Percentiles rank a stretch among this genome's conserved stretches.
These are phyloP conservation scores for Macroteleia sp. DNA, from an alignment of 2,888 invertebrate genomes.

Conservation along the genomic window DNA sequence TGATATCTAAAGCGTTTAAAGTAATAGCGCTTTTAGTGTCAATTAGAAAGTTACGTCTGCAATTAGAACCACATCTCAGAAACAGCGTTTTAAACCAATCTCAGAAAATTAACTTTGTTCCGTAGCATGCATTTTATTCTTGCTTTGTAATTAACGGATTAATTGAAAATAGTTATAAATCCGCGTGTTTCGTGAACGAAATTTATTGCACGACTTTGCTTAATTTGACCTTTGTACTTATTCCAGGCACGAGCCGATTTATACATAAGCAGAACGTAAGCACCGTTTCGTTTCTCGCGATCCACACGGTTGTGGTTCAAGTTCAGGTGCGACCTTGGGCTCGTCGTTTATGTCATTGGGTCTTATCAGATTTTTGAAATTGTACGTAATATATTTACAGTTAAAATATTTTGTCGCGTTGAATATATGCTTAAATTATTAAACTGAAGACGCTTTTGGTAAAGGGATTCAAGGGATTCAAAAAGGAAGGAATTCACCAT, in stretches of 20 bases:
- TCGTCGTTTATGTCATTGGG: conserved; percentile 16
- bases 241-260: conserved; percentile 23
- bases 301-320: conserved; percentile 32
- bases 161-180: conserved; percentile 47
- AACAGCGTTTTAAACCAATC: conserved; percentile 28
- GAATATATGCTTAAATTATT: too few relatives aligned
- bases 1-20: too few relatives aligned
- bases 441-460: too few relatives aligned
- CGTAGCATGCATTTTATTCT: conserved; percentile 19
- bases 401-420: too few relatives aligned
- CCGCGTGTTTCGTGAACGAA: conserved; percentile 22
- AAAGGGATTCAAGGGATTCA: too few relatives aligned
- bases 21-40: conserved; percentile 43
- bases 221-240: conserved; percentile 46
- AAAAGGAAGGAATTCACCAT: too few relatives aligned
- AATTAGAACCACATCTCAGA: too few relatives aligned
- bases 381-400: too few relatives aligned
- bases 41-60: too few relatives aligned
- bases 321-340: conserved; percentile 43
- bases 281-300: conserved; percentile 9
- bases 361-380: too few relatives aligned
- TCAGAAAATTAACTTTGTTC: conserved; percentile 17
- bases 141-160: conserved; percentile 36
- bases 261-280: too few relatives aligned
- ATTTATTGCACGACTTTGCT: conserved; percentile 31